A percentile compares a stretch with the other conserved stretches of the same genome.
Conservation (phyloP, 1,140 invertebrate genomes). For the Pemphigus obesinymphae region DNA sequence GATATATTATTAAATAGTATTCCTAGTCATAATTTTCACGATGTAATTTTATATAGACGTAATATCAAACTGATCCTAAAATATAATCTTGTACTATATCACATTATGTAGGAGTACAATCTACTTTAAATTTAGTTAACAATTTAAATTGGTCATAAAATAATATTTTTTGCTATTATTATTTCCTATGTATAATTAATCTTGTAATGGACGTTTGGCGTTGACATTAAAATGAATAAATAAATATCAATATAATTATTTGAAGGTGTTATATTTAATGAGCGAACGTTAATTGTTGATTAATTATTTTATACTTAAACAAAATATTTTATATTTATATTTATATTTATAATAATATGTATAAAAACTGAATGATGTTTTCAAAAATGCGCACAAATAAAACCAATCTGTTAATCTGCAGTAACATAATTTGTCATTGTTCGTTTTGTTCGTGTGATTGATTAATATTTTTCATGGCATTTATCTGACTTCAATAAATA, state of each 20-base stretch:
- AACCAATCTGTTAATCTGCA: not conserved
- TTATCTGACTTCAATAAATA: not conserved
- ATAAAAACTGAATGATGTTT: not conserved
- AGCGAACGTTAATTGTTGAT: not conserved
- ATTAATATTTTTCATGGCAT: slow-evolving; percentile 1
- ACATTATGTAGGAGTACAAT: no score
- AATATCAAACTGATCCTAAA: not conserved
- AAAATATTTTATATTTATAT: not conserved
- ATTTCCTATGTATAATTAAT: no score
- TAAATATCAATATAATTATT: no score
- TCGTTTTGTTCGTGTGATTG: not conserved
- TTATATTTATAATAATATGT: not conserved
- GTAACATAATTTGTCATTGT: slow-evolving; percentile 4
- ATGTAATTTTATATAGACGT: not conserved
- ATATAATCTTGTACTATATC: no score
- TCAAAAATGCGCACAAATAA: not conserved
- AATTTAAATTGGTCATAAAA: no score
- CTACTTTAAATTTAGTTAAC: no score
- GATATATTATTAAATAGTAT: not conserved
- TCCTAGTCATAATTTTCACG: not conserved
- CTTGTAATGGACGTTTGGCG: no score
- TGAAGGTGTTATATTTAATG: not conserved
- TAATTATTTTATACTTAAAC: not conserved
- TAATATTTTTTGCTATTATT: no score
- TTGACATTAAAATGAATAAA: no score